Base-by-base conservation (phyloP, 1,140 invertebrate species). In the Drosophila oshimai region DNA sequence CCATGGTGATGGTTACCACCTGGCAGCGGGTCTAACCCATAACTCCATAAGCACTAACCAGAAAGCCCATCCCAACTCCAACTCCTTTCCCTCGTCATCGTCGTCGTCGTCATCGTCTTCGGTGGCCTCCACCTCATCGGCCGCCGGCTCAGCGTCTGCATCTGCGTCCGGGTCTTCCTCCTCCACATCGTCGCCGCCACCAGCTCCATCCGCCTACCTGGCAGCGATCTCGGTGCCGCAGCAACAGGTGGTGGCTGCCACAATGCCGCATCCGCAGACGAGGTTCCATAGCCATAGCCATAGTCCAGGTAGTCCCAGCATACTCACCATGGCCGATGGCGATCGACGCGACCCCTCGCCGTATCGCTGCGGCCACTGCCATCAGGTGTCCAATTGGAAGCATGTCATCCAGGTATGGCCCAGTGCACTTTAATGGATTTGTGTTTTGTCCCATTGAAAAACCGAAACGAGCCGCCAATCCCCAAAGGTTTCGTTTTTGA, bases 351-450 rank as follows among this genome's bases (percentile, higher is more conserved):
- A 89, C 61, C 90, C 90, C 62, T 92, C 92, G 83, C 93, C 94
- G 31, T 95, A 95, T 91, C 93, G 94, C 73, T 95, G 95, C 92
- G 94, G 94, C 74, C 94, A 95, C 90, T 95, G 95, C 92, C 94
- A 95, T 90, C 94, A 95, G 91, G 91, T 95, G 79, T 95, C 94
- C 55, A 95, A 95, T 91, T 95, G 95, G 95, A 95, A 95, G 92
- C 94, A 95, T 93, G 95, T 95, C 74, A 95, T 95, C 91, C 94
- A 95, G 94, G 94, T 95, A 93, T 86, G 61, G 78, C 71, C 64
- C 65, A 79, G 58, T 75, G 75, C 75, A 84, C 70, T 54, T 67
- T 64, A 74, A 58, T 61, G 68, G 86, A 67, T 67, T 60, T 80
- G 81, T 88, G 83, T 88, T 88, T 89, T 89, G 77, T 83, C 84